phyloP scores from a whole-genome alignment of 2,113 vertebrate genomes.

The Thryonomys swinderianus region DNA sequence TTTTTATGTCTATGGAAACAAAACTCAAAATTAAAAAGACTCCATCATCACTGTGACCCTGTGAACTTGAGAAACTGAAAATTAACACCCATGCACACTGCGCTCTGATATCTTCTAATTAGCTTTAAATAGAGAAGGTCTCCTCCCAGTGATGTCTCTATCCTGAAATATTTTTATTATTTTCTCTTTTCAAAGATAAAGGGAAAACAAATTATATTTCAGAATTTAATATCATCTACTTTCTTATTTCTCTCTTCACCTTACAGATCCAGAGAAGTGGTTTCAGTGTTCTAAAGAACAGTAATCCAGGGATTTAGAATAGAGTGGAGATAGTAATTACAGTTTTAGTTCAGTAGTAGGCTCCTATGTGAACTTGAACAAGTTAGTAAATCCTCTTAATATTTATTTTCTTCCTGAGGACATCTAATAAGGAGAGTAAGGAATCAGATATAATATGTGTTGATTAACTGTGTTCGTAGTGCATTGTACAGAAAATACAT shows the following conservation, averaged over 20 bases:
- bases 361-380: not conserved
- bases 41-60: not conserved
- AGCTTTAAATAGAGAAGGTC: not conserved
- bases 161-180: not conserved
- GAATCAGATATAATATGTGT: not conserved
- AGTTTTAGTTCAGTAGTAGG: not conserved
- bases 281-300: not conserved
- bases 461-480: not conserved
- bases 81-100: not conserved
- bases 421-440: not conserved
- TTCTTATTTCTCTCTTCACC: not conserved
- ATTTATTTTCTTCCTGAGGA: slow-evolving; percentile 12
- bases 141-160: not conserved
- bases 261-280: not conserved
- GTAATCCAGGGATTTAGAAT: not conserved
- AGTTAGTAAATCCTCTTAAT: not conserved
- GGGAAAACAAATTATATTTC: not conserved
- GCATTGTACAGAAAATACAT: not conserved
- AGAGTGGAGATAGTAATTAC: not conserved
- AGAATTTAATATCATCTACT: not conserved
- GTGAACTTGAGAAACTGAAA: slow-evolving; percentile 15
- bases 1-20: slow-evolving; percentile 68
- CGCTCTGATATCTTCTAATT: slow-evolving; percentile 39
- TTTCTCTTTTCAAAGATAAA: not conserved
- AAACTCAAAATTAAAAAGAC: slow-evolving; percentile 59